Evolutionary conservation across 2,888 invertebrate genomes (phyloP), one percentile per base, ranked within the genome.

Genomic region (Abscondita cerata): DNA sequence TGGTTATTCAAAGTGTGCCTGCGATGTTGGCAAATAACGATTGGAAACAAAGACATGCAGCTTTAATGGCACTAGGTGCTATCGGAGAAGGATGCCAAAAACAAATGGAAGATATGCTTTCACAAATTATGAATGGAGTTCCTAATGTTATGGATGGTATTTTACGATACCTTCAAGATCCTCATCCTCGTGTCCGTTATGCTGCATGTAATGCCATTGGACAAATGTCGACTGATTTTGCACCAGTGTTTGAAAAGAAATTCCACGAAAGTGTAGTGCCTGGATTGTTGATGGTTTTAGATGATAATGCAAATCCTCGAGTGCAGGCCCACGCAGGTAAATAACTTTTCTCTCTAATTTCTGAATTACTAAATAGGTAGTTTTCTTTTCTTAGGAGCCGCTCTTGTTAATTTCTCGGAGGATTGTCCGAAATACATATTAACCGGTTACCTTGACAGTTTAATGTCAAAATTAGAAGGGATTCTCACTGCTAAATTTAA

Each of bases 171-270:
- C 68, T 81, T 15, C 79, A 80, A 73, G 81, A 81, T 72, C 80
- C 93, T 87, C 95, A 96, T 79, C 95, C 95, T 0, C 85, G 96
- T 68, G 96, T 96, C 0, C 86, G 98, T 59, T 98, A 97, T 78
- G 99, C 99, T 2, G 95, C 97, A 15, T 99, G 99, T 78, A 99
- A 99, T 82, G 98, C 98, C 15, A 87, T 99, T 44, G 99, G 99
- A 6, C 98, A 99, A 81, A 96, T 99, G 95, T 93, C 98, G 0
- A 95, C 98, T 0, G 99, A 99, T 82, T 99, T 99, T 82, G 96
- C 96, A 1, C 98, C 98, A 1, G 84, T 87, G 9, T 96, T 99
- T 73, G 96, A 99, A 80, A 98, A 98, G 83, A 97, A 97, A 81
- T 99, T 96, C 83, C 98, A 99, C 78, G 92, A 91, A 70, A 92